A percentile compares a stretch with the other conserved stretches of the same genome.
These are phyloP conservation scores for Octonoba sinensis DNA, from an alignment of 2,888 invertebrate genomes.

Conservation along the genomic window DNA sequence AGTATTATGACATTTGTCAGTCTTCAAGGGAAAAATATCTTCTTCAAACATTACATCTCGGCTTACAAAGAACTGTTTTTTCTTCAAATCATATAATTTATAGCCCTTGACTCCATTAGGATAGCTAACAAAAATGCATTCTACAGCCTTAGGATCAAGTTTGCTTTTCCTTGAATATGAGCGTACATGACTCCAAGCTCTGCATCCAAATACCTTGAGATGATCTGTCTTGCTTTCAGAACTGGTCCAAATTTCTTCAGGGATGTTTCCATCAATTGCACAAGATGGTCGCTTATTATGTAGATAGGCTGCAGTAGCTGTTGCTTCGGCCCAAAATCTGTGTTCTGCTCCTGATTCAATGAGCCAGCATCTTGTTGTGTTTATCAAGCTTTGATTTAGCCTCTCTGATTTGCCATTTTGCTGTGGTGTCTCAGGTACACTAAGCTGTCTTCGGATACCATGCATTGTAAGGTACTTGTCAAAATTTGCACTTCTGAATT, in stretches of 20 bases:
- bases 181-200: conserved; percentile 8
- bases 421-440: conserved; percentile 9
- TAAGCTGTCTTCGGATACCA: not conserved
- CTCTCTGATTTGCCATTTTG: no score
- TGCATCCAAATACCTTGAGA: conserved; percentile 16
- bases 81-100: conserved; percentile 10
- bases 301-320: conserved; percentile 9
- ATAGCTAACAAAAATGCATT: no score
- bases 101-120: conserved; percentile 20
- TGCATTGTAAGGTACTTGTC: conserved; percentile 9
- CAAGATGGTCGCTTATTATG: conserved; percentile 23
- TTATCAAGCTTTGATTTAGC: conserved; percentile 1
- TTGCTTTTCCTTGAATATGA: not conserved
- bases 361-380: conserved; percentile 12
- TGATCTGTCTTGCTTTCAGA: not conserved
- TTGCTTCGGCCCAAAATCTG: conserved; percentile 21
- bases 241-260: conserved; percentile 16
- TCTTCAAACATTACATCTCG: conserved; percentile 32
- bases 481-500: conserved; percentile 1
- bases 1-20: not conserved
- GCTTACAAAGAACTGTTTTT: conserved; percentile 15
- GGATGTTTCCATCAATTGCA: conserved; percentile 10
- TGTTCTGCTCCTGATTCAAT: not conserved
- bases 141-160: no score
- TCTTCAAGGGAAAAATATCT: conserved; percentile 23